A percentile compares a stretch with the other conserved stretches of the same genome.
Conservation (phyloP, 2,888 invertebrate genomes). For the Aspidapion aeneum region DNA sequence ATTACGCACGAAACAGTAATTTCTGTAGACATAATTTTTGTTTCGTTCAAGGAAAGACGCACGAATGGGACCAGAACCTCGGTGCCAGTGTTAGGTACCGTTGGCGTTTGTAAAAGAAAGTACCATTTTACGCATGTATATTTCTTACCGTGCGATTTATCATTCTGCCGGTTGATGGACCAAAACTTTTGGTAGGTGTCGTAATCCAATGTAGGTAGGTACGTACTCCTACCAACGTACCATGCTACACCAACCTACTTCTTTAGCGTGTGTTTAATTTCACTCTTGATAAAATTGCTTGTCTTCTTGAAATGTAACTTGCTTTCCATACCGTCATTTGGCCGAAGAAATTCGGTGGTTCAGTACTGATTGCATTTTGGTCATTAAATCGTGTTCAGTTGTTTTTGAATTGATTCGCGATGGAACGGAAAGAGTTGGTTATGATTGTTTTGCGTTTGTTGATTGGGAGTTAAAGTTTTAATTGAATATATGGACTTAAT, state of each 20-base stretch:
- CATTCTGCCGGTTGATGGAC: background rate
- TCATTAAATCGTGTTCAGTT: background rate
- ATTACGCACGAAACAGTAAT: too few species aligned
- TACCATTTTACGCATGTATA: background rate
- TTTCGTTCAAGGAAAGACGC: too few species aligned
- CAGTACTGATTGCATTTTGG: background rate
- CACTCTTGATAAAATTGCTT: conserved; percentile 8
- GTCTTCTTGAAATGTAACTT: conserved; percentile 33
- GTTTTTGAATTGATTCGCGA: conserved; percentile 11
- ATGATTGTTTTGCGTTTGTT: conserved; percentile 31
- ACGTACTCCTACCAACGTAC: background rate
- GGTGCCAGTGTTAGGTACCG: too few species aligned
- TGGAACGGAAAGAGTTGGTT: conserved; percentile 35
- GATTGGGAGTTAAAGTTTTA: conserved; percentile 21
- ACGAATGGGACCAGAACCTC: too few species aligned
- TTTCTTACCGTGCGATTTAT: too few species aligned
- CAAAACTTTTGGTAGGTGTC: background rate
- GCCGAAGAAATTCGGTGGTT: conserved; percentile 9
- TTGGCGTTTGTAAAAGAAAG: background rate
- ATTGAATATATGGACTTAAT: background rate
- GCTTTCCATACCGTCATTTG: conserved; percentile 28
- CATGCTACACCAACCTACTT: background rate
- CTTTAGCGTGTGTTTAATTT: background rate
- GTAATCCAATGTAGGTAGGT: background rate
- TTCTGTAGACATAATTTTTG: too few species aligned